Evolutionary conservation across 2,113 vertebrate species (phyloP).

Genomic region (Ameiurus melas): DNA sequence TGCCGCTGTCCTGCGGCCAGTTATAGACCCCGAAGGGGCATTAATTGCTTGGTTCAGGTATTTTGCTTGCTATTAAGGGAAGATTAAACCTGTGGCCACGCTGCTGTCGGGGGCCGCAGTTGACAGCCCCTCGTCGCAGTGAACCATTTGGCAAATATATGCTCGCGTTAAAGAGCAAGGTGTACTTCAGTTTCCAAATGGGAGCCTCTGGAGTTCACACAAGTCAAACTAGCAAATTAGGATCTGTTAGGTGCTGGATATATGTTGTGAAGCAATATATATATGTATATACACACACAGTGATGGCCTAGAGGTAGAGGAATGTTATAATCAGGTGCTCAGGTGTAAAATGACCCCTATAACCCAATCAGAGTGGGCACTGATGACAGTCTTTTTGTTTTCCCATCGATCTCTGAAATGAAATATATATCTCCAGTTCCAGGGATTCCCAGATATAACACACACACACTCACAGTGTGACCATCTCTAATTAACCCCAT

Average conservation of each 20-base stretch:
- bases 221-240: conserved; percentile 20
- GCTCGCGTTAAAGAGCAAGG: neutral
- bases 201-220: conserved; percentile 25
- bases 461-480: neutral
- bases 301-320: neutral
- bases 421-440: neutral
- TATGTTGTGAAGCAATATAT: neutral
- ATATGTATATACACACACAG: no score
- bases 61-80: conserved; percentile 24
- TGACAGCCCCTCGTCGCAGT: conserved; percentile 24
- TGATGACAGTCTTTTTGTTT: neutral
- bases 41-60: conserved; percentile 40
- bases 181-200: conserved; percentile 38
- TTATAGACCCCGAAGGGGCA: conserved; percentile 11
- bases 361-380: conserved; percentile 6
- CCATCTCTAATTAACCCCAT: conserved; percentile 15
- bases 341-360: conserved; percentile 39
- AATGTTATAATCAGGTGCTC: conserved; percentile 20
- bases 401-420: conserved; percentile 8
- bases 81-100: conserved; percentile 32
- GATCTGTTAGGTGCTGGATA: conserved; percentile 2
- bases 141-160: conserved; percentile 37
- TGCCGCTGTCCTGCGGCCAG: neutral
- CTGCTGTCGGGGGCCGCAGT: neutral
- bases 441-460: neutral